Conservation (phyloP, 92 coral and sea anemone genomes). For the Epizoanthus illoricatus region DNA sequence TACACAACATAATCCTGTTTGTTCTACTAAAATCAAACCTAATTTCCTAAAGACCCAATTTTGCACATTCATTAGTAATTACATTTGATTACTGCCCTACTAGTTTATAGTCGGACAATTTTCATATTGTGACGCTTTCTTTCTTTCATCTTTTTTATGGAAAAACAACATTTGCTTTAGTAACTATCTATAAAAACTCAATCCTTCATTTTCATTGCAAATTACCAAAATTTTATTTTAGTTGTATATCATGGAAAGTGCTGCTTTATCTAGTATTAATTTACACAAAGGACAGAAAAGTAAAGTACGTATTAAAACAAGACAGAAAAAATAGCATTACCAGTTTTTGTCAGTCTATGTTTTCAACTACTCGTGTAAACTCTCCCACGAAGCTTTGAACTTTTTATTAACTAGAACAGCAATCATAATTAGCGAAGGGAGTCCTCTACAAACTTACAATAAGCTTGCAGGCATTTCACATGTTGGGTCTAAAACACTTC, state of each 20-base stretch:
- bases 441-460: constrained; percentile 22
- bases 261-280: neutral
- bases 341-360: neutral
- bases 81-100: constrained; percentile 16
- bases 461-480: constrained; percentile 73
- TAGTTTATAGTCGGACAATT: constrained; percentile 6
- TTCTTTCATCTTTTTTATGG: neutral
- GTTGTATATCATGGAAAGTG: neutral
- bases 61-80: constrained; percentile 40
- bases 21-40: constrained; percentile 18
- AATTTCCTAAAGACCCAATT: constrained; percentile 39
- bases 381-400: constrained; percentile 34
- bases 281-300: constrained; percentile 4
- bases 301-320: constrained; percentile 24
- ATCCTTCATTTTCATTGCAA: neutral
- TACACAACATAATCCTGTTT: constrained; percentile 30
- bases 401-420: constrained; percentile 31
- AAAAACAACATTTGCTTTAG: neutral
- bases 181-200: neutral
- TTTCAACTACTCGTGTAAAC: constrained; percentile 10
- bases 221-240: neutral
- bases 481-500: constrained; percentile 70
- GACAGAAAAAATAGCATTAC: constrained; percentile 17
- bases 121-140: neutral
- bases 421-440: constrained; percentile 21